These are phyloP conservation scores for Scatophagus argus DNA, from an alignment of 2,113 vertebrate species.

Conservation along the genomic window DNA sequence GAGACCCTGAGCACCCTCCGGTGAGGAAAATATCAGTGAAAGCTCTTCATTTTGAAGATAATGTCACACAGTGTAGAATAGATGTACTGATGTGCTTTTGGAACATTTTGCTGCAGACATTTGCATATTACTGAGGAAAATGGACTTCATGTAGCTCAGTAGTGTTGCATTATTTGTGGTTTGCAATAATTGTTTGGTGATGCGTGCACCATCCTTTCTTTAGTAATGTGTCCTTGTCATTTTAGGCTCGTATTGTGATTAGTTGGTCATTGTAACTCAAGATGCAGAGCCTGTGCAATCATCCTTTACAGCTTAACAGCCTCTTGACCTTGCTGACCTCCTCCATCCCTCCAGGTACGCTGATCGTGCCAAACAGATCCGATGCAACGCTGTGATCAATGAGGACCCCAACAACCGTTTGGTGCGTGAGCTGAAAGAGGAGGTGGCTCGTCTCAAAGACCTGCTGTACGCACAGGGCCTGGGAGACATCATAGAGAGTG, in stretches of 20 bases:
- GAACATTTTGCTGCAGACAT: constrained; percentile 1
- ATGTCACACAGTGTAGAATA: background rate
- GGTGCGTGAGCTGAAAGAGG: constrained; percentile 97
- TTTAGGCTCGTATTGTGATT: background rate
- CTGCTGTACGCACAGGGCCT: constrained; percentile 95
- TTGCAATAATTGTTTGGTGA: background rate
- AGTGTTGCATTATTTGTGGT: background rate
- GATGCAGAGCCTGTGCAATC: background rate
- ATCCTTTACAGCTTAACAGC: background rate
- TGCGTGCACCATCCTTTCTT: background rate
- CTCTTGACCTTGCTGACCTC: background rate
- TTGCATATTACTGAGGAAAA: background rate
- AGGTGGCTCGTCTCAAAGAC: constrained; percentile 95
- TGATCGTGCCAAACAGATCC: constrained; percentile 98
- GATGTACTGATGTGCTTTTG: background rate
- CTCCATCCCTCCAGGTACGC: constrained; percentile 86
- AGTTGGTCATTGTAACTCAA: background rate
- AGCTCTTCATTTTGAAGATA: background rate
- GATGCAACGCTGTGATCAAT: constrained; percentile 96
- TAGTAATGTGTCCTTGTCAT: background rate
- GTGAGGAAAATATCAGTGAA: constrained; percentile 77
- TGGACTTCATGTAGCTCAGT: background rate
- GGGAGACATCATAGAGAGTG: constrained; percentile 98
- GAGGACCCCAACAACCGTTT: constrained; percentile 99
- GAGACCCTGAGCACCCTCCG: constrained; percentile 97